Evolutionary conservation across 2,113 vertebrate species (phyloP), one percentile per base, ranked within the genome.

Genomic region (Ursus arctos): DNA sequence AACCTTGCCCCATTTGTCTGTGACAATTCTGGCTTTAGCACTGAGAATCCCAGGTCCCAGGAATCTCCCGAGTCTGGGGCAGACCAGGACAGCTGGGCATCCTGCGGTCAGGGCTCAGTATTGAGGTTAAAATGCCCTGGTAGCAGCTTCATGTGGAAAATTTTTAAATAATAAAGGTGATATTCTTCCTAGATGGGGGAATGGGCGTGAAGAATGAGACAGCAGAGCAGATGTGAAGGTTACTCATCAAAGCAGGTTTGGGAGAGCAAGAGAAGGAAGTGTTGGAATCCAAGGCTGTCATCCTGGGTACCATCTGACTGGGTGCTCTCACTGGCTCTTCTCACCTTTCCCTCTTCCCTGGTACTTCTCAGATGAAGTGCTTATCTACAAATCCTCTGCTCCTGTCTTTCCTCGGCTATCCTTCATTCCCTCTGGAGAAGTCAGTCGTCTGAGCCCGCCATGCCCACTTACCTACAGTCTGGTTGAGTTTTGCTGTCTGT

Each of bases 221-320:
- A 21, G 1, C 53, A 49, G 57, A 69, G 16, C 71, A 14, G 47
- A 51, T 1, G 0, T 24, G 77, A 76, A 65, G 59, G 72, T 2
- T 24, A 2, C 24, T 76, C 15, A 2, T 0, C 0, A 14, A 33
- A 47, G 16, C 26, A 15, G 61, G n/a, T 43, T 22, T 51, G 63
- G 33, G 4, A 43, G 19, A 91, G 28, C 12, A 19, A 33, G 21
- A 59, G 2, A 55, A 4, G 12, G 9, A 8, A 69, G 33, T 69
- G 21, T 33, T 15, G 82, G 6, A 16, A 16, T 6, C 28, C 10
- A 11, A 4, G 24, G 3, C 28, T 5, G 4, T 2, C 7, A 11
- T 1, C 2, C 19, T 33, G 7, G 4, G 36, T 11, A 7, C 33
- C 16, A 0, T 33, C 12, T 33, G 5, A 9, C 24, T 26, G 2